Base-by-base conservation (phyloP, 2,888 invertebrate genomes). In the Nymphalis polychloros region DNA sequence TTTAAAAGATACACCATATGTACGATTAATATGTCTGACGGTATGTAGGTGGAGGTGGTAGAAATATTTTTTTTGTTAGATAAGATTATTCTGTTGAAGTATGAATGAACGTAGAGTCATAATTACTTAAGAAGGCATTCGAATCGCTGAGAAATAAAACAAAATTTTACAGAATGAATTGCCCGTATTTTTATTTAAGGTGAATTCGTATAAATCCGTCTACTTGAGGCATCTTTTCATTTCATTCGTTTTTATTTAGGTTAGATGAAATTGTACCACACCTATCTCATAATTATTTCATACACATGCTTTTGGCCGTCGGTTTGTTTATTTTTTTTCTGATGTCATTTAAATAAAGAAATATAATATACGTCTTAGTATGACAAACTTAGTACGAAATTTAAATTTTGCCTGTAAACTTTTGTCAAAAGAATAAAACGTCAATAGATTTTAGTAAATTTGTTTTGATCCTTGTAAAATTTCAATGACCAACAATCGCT, bases 191-290 rank as follows among this genome's bases (percentile, higher is more conserved):
- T 72, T 70, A 64, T 65, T 59, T 47, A 59, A 67, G 72, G 69
- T 23, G 62, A 59, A 47, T 61, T 49, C 64, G 59, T 64, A 70
- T 65, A 68, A 70, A 71, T 71, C 63, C 66, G 57, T 63, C 63
- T 55, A 61, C 69, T 60, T 35, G 27, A 53, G 60, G 60, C 53
- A 60, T 66, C 63, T 66, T 69, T 69, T 66, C 71, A 66, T 71
- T 71, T 69, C 69, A 69, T 71, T 66, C 71, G 66, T 63, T 69
- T 66, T 71, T 68, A 66, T 71, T 66, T 57, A 71, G 52, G 55
- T 71, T 68, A 66, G 35, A 63, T 57, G 50, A 68, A 66, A 63
- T 63, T 50, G 53, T 31, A 59, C 31, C 41, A 62, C 52, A 41
- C 31, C 46, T 60, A 63, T 64, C 31, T 53, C 59, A 48, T 70